Evolutionary conservation across 2,888 invertebrate genomes (phyloP).

Genomic region (Xanthorhoe spadicearia): DNA sequence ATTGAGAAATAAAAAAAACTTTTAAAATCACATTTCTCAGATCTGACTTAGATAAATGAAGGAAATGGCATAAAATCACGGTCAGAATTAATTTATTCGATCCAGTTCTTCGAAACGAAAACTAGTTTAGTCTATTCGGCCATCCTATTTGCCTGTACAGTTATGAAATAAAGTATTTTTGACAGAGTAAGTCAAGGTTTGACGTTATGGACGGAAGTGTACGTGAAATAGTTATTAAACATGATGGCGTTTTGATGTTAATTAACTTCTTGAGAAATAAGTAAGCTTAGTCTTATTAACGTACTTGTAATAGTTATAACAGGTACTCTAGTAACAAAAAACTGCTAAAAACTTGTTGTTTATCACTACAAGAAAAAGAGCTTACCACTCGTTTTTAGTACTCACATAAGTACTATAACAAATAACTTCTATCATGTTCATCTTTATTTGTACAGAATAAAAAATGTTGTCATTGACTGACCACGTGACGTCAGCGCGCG

Average conservation of each 20-base stretch:
- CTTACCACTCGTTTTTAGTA: slow-evolving; percentile 2
- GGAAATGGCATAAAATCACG: slow-evolving; percentile 42
- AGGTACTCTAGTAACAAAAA: background rate
- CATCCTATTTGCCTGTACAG: slow-evolving; percentile 32
- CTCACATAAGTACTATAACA: no score
- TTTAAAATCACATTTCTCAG: slow-evolving; percentile 26
- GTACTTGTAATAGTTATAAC: background rate
- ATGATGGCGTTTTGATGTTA: slow-evolving; percentile 11
- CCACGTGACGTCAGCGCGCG: slow-evolving; percentile 44
- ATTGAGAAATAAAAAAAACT: slow-evolving; percentile 30
- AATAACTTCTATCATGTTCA: no score
- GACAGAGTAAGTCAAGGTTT: slow-evolving; percentile 32
- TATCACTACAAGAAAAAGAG: background rate
- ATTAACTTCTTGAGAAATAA: background rate
- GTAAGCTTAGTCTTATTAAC: background rate
- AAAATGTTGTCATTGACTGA: slow-evolving; percentile 56
- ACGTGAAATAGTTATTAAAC: background rate
- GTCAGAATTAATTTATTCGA: slow-evolving; percentile 34
- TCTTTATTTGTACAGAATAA: slow-evolving; percentile 12
- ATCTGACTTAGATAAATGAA: slow-evolving; percentile 30
- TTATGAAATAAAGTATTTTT: slow-evolving; percentile 28
- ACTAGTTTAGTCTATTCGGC: slow-evolving; percentile 26
- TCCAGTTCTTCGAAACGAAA: slow-evolving; percentile 31
- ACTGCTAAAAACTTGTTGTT: background rate
- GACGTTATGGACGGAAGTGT: slow-evolving; percentile 31